Conservation (phyloP, 2,113 vertebrate genomes). For the Triplophysa dalaica region DNA sequence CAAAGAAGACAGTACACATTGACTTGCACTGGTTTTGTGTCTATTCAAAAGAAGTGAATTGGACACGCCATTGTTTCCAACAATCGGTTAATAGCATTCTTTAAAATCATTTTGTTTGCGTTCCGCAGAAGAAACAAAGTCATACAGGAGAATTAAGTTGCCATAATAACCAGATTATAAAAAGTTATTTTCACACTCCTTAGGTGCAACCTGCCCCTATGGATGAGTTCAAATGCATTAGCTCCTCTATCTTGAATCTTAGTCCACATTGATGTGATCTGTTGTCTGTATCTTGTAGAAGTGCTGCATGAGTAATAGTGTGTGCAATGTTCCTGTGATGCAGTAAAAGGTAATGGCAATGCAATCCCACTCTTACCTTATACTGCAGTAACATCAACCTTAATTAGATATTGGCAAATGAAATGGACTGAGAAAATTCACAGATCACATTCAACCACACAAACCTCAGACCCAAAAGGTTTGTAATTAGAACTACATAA, state of each 20-base stretch:
- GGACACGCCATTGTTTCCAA: too few relatives aligned
- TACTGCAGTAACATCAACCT: slow-evolving; percentile 13
- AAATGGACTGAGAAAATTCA: slow-evolving; percentile 23
- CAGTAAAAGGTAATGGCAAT: slow-evolving; percentile 36
- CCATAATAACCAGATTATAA: neutral
- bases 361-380: slow-evolving; percentile 23
- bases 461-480: neutral
- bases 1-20: too few relatives aligned
- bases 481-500: neutral
- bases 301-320: slow-evolving; percentile 39
- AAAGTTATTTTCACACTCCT: slow-evolving; percentile 17
- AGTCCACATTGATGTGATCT: slow-evolving; percentile 25
- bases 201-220: slow-evolving; percentile 13
- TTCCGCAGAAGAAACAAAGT: too few relatives aligned
- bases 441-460: neutral
- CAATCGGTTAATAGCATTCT: too few relatives aligned
- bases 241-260: slow-evolving; percentile 9
- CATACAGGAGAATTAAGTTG: neutral
- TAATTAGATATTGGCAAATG: slow-evolving; percentile 35
- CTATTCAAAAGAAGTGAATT: too few relatives aligned
- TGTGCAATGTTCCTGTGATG: slow-evolving; percentile 40
- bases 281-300: slow-evolving; percentile 39
- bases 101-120: too few relatives aligned
- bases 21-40: too few relatives aligned
- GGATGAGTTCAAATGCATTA: slow-evolving; percentile 8